Base-by-base conservation (phyloP, 1,140 invertebrate genomes). In the Pseudomyrmex gracilis region DNA sequence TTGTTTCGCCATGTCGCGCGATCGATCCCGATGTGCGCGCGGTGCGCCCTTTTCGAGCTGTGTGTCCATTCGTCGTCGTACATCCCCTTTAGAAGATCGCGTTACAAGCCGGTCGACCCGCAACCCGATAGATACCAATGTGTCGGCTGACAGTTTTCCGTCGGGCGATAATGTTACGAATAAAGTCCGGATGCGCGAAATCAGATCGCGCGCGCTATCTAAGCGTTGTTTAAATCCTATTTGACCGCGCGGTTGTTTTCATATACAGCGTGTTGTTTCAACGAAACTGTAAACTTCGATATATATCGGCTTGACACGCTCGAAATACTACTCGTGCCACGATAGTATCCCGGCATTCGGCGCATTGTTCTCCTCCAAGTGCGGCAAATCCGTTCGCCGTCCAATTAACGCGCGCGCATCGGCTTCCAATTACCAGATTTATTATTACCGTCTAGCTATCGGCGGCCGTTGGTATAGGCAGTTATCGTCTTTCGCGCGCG, bases 81-180 rank as follows among this genome's bases (percentile, higher is more conserved):
- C 77, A 85, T 85, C 83, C 83, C 77, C 83, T 85, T 85, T 85
- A 85, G 77, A 85, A 82, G 66, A 85, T 85, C 66, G 61, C 53
- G 77, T 85, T 85, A 82, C 68, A 82, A 84, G 51, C 47, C 47
- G 58, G 57, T 63, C 58, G 83, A 63, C 45, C 47, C 77, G 68
- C 66, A 82, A 84, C 60, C 45, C 45, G 77, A 85, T 85, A 85
- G 83, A 61, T 68, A 58, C 43, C 76, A 63, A 71, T 60, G 68
- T 64, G 53, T 51, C 82, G 73, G 45, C 68, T 71, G 83, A 82
- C 77, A 73, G 58, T 85, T 82, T 85, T 85, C 68, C 66, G 61
- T 20, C 63, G 43, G 20, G n/a, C 24, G 83, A 85, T 85, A 85
- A 85, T 66, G 77, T 73, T 51, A 51, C 83, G 83, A 85, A 85